Conservation (phyloP, 2,797 vertebrate genomes). For the Tangara arthus region DNA sequence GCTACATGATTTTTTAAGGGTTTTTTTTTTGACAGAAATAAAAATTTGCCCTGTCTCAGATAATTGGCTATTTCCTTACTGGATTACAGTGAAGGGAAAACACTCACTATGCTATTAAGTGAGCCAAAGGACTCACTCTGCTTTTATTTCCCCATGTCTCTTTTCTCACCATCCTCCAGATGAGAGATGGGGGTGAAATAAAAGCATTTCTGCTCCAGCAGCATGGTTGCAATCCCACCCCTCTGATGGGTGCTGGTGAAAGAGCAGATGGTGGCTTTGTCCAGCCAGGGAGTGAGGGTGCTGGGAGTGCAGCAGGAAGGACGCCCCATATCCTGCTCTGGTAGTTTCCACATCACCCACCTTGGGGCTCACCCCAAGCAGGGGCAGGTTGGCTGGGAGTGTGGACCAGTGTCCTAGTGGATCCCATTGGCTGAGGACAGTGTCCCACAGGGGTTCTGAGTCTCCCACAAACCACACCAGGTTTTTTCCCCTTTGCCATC, state of each 20-base stretch:
- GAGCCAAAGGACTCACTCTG: neutral
- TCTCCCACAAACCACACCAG: neutral
- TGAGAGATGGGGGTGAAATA: neutral
- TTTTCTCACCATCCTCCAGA: neutral
- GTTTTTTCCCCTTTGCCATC: neutral
- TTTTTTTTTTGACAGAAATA: neutral
- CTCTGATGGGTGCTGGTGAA: fast-evolving
- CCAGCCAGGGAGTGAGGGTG: neutral
- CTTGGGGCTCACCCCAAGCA: neutral
- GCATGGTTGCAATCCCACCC: neutral
- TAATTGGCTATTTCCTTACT: conserved; percentile 37
- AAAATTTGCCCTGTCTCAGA: neutral
- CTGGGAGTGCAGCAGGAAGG: neutral
- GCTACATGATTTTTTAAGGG: neutral
- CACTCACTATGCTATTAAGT: neutral
- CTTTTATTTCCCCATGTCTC: neutral
- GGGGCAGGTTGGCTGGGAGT: neutral
- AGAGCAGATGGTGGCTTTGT: neutral
- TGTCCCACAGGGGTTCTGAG: neutral
- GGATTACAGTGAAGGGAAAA: neutral
- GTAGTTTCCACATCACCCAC: neutral
- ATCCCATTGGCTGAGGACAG: neutral
- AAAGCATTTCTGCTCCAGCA: neutral
- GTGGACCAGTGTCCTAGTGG: neutral
- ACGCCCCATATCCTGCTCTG: fast-evolving